A percentile compares a stretch with the other conserved stretches of the same genome.
phyloP scores from a whole-genome alignment of 2,797 vertebrate genomes.

The Channallabes apus region DNA sequence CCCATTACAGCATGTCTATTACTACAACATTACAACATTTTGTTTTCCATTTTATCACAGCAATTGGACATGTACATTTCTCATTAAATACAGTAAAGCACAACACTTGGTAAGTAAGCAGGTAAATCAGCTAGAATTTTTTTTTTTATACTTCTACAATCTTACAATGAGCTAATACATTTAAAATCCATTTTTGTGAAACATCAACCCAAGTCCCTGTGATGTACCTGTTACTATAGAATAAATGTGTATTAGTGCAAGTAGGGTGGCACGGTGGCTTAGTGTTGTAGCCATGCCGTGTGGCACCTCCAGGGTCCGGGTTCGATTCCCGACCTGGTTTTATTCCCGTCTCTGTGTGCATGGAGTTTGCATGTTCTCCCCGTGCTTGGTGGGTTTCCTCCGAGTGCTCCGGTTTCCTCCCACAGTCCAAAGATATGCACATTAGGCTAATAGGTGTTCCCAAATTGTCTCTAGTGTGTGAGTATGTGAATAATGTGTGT shows the following conservation, averaged over 20 bases:
- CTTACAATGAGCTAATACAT: neutral
- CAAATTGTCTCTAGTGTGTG: too few relatives aligned
- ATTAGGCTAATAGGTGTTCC: too few relatives aligned
- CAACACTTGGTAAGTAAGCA: neutral
- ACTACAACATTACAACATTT: neutral
- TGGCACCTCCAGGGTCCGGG: too few relatives aligned
- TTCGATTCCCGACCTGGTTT: too few relatives aligned
- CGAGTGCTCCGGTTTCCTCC: too few relatives aligned
- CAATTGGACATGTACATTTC: neutral
- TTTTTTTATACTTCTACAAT: too few relatives aligned
- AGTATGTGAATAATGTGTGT: too few relatives aligned
- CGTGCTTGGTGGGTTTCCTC: too few relatives aligned
- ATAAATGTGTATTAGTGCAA: neutral
- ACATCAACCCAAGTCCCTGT: neutral
- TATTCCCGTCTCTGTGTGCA: too few relatives aligned
- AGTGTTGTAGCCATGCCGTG: too few relatives aligned
- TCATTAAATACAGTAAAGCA: neutral
- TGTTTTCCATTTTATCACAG: constrained; percentile 6
- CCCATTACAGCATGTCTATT: neutral
- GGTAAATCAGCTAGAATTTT: neutral
- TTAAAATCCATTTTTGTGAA: neutral
- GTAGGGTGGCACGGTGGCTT: neutral
- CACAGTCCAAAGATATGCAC: too few relatives aligned
- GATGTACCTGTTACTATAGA: neutral
- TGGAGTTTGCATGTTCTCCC: too few relatives aligned